Evolutionary conservation across 92 coral and sea anemone species (phyloP).

Genomic region (Epizoanthus illoricatus): DNA sequence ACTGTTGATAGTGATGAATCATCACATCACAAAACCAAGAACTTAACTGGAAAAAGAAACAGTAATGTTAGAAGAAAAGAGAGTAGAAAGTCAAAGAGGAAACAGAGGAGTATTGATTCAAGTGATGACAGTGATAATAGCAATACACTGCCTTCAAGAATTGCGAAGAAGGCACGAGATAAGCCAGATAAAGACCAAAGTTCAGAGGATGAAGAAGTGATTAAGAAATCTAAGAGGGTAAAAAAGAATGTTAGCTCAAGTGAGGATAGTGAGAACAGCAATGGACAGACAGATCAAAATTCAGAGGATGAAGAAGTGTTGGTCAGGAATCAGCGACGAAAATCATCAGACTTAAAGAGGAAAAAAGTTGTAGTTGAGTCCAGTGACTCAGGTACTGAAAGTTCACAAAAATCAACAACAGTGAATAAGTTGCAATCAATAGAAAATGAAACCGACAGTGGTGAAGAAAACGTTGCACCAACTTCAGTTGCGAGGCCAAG

Average conservation of each 20-base stretch:
- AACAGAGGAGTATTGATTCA: conserved; percentile 11
- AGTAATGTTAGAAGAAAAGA: neutral
- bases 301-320: conserved; percentile 8
- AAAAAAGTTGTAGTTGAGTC: conserved; percentile 20
- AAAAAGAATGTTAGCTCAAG: too few relatives aligned
- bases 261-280: neutral
- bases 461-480: neutral
- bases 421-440: neutral
- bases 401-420: neutral
- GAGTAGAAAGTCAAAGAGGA: neutral
- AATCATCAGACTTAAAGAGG: conserved; percentile 2
- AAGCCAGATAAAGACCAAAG: neutral
- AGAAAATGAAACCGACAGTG: neutral
- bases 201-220: conserved; percentile 1
- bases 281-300: neutral
- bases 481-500: conserved; percentile 4
- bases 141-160: neutral
- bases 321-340: conserved; percentile 6
- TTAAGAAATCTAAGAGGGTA: neutral
- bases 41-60: neutral
- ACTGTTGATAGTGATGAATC: conserved; percentile 27
- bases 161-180: neutral
- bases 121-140: conserved; percentile 22
- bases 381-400: conserved; percentile 22
- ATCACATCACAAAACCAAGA: neutral